A percentile compares a stretch with the other conserved stretches of the same genome.
Conservation (phyloP, 2,888 invertebrate species). For the Hesperia comma region DNA sequence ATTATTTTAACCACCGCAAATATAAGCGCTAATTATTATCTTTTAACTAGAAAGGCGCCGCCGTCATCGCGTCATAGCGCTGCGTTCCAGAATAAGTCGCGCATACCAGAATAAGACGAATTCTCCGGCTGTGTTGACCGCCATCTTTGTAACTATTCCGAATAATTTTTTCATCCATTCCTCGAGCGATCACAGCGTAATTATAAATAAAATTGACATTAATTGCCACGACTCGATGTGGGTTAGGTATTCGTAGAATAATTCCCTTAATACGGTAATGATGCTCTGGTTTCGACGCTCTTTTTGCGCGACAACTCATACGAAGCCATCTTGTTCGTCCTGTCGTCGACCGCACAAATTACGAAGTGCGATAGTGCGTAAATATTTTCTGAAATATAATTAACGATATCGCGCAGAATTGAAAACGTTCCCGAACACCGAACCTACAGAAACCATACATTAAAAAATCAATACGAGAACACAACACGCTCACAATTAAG, state of each 20-base stretch:
- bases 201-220: slow-evolving; percentile 81
- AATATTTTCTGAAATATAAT: background rate
- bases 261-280: slow-evolving; percentile 54
- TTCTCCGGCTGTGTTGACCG: slow-evolving; percentile 48
- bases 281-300: slow-evolving; percentile 29
- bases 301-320: slow-evolving; percentile 22
- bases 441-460: slow-evolving; percentile 58
- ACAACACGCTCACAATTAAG: slow-evolving; percentile 77
- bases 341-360: background rate
- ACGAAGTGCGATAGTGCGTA: background rate
- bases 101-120: slow-evolving; percentile 48
- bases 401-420: background rate
- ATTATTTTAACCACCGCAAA: slow-evolving; percentile 32
- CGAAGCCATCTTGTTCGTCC: slow-evolving; percentile 26
- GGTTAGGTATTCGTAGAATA: slow-evolving; percentile 78
- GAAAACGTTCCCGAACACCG: slow-evolving; percentile 10
- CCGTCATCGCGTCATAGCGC: slow-evolving; percentile 41
- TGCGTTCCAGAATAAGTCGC: slow-evolving; percentile 27
- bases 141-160: slow-evolving; percentile 47
- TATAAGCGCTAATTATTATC: slow-evolving; percentile 44
- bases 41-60: slow-evolving; percentile 47
- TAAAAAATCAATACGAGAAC: slow-evolving; percentile 77
- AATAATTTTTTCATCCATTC: slow-evolving; percentile 59
- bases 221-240: slow-evolving; percentile 72
- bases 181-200: slow-evolving; percentile 54